Evolutionary conservation across 2,113 vertebrate genomes (phyloP).

Genomic region (Dolichotis patagonum): DNA sequence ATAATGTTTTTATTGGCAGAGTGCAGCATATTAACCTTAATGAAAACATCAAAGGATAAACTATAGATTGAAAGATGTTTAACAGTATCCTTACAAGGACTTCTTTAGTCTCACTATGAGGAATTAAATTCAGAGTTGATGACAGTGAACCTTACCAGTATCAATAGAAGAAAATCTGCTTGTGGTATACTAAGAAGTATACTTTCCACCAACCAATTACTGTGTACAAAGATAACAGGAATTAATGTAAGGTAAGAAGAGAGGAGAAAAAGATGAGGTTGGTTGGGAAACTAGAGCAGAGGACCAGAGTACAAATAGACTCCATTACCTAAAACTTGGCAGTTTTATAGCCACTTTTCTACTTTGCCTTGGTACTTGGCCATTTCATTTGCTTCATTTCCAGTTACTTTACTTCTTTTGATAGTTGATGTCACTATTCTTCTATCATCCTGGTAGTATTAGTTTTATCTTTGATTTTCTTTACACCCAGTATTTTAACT

Average conservation of each 20-base stretch:
- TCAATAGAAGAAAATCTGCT: slow-evolving; percentile 3
- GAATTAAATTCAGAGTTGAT: slow-evolving; percentile 45
- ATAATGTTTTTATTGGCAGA: slow-evolving; percentile 53
- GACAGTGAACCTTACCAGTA: slow-evolving; percentile 8
- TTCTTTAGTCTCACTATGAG: neutral
- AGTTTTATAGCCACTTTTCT: neutral
- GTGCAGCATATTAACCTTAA: neutral
- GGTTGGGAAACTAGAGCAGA: neutral
- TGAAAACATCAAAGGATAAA: neutral
- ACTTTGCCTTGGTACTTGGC: neutral
- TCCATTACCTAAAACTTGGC: neutral
- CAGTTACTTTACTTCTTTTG: slow-evolving; percentile 24
- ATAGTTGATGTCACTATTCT: neutral
- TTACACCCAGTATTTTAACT: slow-evolving; percentile 11
- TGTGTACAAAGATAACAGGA: neutral
- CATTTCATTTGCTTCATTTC: slow-evolving; percentile 12
- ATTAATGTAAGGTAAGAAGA: slow-evolving; percentile 47
- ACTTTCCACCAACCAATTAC: neutral
- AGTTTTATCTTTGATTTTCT: slow-evolving; percentile 44
- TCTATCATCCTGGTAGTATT: neutral
- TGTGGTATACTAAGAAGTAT: neutral
- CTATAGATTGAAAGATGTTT: neutral
- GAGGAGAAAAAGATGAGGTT: neutral
- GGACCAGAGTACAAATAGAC: neutral
- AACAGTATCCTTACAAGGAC: neutral